These are phyloP conservation scores for Tenrec ecaudatus DNA, from an alignment of 2,113 vertebrate genomes.

Conservation along the genomic window DNA sequence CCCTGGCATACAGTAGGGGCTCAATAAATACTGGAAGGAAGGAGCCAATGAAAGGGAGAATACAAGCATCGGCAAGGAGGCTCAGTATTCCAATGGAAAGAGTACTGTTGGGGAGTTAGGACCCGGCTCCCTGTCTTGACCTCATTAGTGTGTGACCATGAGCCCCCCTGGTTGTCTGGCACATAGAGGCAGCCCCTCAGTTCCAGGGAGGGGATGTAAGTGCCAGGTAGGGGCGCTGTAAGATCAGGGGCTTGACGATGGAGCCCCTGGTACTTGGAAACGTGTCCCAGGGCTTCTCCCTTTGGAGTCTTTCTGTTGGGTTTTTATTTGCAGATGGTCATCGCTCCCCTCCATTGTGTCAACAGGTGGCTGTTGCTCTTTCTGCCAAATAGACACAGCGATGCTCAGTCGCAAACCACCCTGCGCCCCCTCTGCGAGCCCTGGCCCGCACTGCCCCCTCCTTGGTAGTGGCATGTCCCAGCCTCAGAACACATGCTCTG, in stretches of 20 bases:
- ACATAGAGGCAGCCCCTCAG: not conserved
- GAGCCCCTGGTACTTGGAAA: not conserved
- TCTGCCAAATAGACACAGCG: slow-evolving; percentile 59
- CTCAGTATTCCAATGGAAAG: not conserved
- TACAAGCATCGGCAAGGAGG: fast-evolving
- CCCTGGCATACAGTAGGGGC: not conserved
- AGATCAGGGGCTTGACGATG: not conserved
- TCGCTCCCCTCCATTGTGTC: not conserved
- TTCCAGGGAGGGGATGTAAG: not conserved
- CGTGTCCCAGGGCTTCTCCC: not conserved
- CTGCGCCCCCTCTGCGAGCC: slow-evolving; percentile 72
- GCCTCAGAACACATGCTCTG: slow-evolving; percentile 26
- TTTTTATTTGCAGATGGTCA: not conserved
- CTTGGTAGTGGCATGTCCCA: not conserved
- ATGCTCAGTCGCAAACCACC: not conserved
- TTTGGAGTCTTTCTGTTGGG: not conserved
- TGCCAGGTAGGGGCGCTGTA: no score
- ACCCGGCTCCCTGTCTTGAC: not conserved
- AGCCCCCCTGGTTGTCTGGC: not conserved
- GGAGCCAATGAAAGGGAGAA: not conserved
- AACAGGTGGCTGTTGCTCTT: not conserved
- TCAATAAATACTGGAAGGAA: not conserved
- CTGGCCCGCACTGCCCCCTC: not conserved
- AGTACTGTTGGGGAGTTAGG: not conserved
- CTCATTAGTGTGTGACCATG: not conserved